Evolutionary conservation across 2,113 vertebrate genomes (phyloP), one percentile per base, ranked within the genome.

Genomic region (Tauraco erythrolophus): DNA sequence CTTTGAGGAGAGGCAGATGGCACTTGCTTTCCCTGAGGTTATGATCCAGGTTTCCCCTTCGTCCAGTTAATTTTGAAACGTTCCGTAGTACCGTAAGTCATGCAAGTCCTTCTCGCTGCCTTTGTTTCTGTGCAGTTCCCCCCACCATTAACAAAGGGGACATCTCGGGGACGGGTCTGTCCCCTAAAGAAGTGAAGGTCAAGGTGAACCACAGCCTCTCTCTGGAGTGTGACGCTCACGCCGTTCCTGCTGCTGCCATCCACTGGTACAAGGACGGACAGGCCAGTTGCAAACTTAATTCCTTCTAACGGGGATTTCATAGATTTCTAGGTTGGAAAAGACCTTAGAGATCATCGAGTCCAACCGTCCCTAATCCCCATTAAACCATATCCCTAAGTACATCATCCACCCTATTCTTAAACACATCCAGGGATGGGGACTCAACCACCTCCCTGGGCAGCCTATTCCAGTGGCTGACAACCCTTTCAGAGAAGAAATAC

Each of bases 251-350:
- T 39, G 99, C 99, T 9, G 97, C 98, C 19, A 98, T 99, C 94
- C 98, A 98, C 97, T 99, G 99, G 99, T 99, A 99, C 98, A 99
- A 99, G 96, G 99, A 99, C 5, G 99, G 99, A 97, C 99, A 99
- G 99, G 99, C 98, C 70, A 98, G 98, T 98, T 66, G 89, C 84
- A 56, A 76, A 33, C 65, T 86, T 28, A 1, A 3, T 97, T 95
- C 77, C 46, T 93, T 96, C 84, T 84, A 23, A 43, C 16, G 37
- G 50, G 70, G 92, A n/a, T n/a, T n/a, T n/a, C n/a, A n/a, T n/a
- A n/a, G n/a, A n/a, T n/a, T n/a, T n/a, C n/a, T n/a, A n/a, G n/a
- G n/a, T n/a, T n/a, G n/a, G n/a, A n/a, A n/a, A n/a, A n/a, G n/a
- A n/a, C n/a, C n/a, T n/a, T n/a, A n/a, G n/a, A n/a, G n/a, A n/a